Conservation (phyloP, 2,113 vertebrate species). For the Labeo catla region DNA sequence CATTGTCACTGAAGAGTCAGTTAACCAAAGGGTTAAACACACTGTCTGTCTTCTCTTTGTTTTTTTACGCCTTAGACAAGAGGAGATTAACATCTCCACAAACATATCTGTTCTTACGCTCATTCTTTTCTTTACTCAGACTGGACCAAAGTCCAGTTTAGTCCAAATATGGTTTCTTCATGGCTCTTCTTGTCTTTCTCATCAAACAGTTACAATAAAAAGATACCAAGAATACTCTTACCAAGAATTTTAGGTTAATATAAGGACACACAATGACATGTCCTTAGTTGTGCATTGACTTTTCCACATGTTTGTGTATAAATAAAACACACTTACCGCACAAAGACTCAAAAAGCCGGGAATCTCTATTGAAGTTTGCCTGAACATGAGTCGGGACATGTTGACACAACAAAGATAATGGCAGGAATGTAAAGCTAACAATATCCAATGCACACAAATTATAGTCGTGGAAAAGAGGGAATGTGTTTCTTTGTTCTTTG, state of each 20-base stretch:
- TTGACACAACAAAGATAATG: conserved; percentile 55
- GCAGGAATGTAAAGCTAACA: conserved; percentile 53
- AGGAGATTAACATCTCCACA: conserved; percentile 65
- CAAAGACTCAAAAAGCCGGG: conserved; percentile 7
- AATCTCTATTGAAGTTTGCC: conserved; percentile 40
- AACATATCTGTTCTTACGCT: conserved; percentile 64
- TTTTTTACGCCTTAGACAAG: conserved; percentile 64
- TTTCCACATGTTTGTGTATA: conserved; percentile 2
- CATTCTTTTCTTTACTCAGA: conserved; percentile 13
- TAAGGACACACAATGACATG: conserved; percentile 32
- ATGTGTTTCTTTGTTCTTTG: conserved; percentile 63
- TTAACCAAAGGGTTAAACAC: conserved; percentile 74
- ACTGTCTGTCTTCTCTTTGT: conserved; percentile 78
- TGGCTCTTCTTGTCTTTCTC: neutral
- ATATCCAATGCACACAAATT: conserved; percentile 34
- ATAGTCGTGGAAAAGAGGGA: conserved; percentile 49
- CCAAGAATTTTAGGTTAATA: conserved; percentile 2
- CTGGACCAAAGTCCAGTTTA: conserved; percentile 21
- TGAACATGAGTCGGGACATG: conserved; percentile 34
- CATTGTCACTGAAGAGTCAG: conserved; percentile 69
- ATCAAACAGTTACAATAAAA: neutral
- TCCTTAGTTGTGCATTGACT: neutral
- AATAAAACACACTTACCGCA: neutral
- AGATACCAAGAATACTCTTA: neutral
- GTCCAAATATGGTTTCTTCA: conserved; percentile 36